These are phyloP conservation scores for Spodoptera litura DNA, from an alignment of 1,140 invertebrate species.

Conservation along the genomic window DNA sequence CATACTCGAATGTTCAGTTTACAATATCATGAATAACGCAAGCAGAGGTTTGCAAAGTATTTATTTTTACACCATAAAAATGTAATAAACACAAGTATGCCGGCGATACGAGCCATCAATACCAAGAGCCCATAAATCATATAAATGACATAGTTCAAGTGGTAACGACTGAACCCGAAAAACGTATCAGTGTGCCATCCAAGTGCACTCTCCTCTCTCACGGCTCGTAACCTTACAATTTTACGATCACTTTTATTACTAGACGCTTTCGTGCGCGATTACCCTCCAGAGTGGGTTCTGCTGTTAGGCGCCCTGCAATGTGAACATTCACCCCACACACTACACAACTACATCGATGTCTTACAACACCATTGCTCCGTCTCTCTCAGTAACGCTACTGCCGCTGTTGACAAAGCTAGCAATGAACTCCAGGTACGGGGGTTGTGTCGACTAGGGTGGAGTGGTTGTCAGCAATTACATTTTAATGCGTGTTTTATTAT, in stretches of 20 bases:
- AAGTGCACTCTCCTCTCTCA: constrained; percentile 80
- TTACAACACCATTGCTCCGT: constrained; percentile 52
- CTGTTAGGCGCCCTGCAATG: constrained; percentile 77
- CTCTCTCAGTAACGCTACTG: constrained; percentile 14
- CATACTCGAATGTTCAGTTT: no score
- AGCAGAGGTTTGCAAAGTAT: not conserved
- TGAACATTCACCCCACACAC: constrained; percentile 59
- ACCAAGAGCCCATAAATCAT: constrained; percentile 72
- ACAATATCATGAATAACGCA: no score
- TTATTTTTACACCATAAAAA: constrained; percentile 25
- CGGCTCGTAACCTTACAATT: constrained; percentile 83
- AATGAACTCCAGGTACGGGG: constrained; percentile 48
- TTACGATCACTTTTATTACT: constrained; percentile 84
- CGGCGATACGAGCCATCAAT: constrained; percentile 60
- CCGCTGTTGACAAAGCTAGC: constrained; percentile 49
- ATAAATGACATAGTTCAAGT: constrained; percentile 56
- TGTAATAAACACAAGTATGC: constrained; percentile 22
- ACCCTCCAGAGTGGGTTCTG: constrained; percentile 84
- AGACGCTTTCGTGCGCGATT: constrained; percentile 84
- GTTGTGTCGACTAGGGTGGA: constrained; percentile 35
- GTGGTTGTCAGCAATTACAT: constrained; percentile 79
- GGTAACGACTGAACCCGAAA: constrained; percentile 63
- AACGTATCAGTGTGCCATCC: constrained; percentile 80
- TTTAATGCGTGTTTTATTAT: constrained; percentile 85
- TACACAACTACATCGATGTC: constrained; percentile 47